phyloP scores from a whole-genome alignment of 2,113 vertebrate genomes.

The Sclerurus mexicanus region DNA sequence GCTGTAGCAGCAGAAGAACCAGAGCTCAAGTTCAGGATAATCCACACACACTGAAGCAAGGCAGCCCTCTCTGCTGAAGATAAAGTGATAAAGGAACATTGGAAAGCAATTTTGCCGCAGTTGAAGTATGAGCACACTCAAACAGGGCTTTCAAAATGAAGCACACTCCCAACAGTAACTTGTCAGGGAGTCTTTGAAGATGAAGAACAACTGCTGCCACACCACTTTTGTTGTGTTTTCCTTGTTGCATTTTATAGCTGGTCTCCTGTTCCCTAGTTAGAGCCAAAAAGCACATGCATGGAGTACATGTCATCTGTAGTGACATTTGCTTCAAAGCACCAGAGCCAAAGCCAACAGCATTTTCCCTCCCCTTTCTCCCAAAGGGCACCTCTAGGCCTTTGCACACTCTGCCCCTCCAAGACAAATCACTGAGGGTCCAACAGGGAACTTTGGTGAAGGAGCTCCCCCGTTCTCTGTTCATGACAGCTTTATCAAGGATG shows the following conservation, averaged over 20 bases:
- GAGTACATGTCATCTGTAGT: neutral
- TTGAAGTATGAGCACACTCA: neutral
- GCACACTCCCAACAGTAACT: neutral
- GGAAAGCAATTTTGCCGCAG: neutral
- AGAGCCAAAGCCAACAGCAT: neutral
- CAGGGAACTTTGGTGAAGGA: neutral
- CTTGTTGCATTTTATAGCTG: neutral
- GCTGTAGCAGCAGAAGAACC: neutral
- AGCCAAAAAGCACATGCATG: neutral
- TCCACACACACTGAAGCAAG: neutral
- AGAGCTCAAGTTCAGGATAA: neutral
- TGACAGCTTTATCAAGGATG: neutral
- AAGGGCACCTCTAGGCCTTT: neutral
- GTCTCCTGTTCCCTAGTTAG: neutral
- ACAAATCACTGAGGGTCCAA: neutral
- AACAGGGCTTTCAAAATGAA: neutral
- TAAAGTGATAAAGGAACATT: neutral
- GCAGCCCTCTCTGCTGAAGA: neutral
- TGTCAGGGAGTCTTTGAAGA: neutral
- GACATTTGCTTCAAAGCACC: neutral
- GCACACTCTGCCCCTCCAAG: neutral
- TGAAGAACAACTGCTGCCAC: neutral
- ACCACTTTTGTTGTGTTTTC: neutral
- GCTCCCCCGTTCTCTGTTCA: neutral
- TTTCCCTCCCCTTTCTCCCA: neutral